A percentile compares a stretch with the other conserved stretches of the same genome.
Conservation (phyloP, 2,113 vertebrate genomes). For the Mungos mungo region DNA sequence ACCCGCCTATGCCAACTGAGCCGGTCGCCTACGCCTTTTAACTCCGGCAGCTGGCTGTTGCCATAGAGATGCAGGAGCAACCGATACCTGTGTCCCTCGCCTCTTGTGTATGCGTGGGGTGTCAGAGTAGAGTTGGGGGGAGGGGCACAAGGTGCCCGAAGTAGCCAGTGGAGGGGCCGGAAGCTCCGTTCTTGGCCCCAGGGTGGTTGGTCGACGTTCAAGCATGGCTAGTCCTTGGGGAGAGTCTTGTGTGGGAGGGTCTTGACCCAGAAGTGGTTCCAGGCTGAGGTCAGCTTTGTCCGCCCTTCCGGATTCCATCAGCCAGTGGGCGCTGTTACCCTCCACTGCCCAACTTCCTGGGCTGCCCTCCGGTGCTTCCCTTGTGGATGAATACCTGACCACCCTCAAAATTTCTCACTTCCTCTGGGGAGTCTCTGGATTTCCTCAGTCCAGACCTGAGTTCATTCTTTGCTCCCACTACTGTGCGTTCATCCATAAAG, state of each 20-base stretch:
- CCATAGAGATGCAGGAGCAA: background rate
- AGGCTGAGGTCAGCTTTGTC: background rate
- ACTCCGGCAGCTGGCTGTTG: background rate
- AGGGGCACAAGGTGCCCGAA: rapidly evolving
- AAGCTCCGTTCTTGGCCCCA: no score
- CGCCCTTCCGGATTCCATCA: rapidly evolving
- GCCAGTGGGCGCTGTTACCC: rapidly evolving
- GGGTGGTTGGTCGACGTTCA: background rate
- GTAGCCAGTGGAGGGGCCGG: rapidly evolving
- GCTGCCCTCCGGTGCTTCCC: no score
- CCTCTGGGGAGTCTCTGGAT: background rate
- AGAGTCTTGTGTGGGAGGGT: background rate
- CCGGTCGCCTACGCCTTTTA: rapidly evolving
- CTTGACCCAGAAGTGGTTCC: background rate
- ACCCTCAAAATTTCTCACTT: background rate
- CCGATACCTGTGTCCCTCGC: rapidly evolving
- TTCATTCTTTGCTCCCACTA: background rate
- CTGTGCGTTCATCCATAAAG: background rate
- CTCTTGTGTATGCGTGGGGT: rapidly evolving
- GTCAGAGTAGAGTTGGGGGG: no score
- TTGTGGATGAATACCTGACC: background rate
- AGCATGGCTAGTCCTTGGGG: rapidly evolving
- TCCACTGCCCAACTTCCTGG: no score
- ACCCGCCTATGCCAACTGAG: no score
- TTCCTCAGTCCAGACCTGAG: background rate